Evolutionary conservation across 2,888 invertebrate genomes (phyloP), one percentile per base, ranked within the genome.

Genomic region (Leptinotarsa juncta): DNA sequence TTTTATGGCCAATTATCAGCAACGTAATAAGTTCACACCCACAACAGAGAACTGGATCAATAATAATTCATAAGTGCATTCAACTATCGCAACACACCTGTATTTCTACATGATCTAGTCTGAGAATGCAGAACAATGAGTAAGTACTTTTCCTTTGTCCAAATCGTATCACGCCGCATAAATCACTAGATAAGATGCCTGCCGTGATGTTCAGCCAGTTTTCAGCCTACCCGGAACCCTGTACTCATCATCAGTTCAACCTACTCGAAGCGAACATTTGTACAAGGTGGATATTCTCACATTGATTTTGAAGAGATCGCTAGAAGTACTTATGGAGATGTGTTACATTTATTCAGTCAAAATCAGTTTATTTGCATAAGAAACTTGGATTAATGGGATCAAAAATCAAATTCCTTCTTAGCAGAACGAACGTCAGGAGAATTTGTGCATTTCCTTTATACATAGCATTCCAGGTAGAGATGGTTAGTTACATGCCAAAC

Each of bases 11-110:
- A 7, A 62, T 32, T 62, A 62, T 32, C n/a, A n/a, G 42, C n/a
- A 42, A 57, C 57, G 20, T 15, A 20, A 20, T 14, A 14, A 23
- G 4, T 62, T 62, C 32, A 62, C 62, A 62, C 62, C 42, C 42
- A 62, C 62, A 62, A 32, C 62, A n/a, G n/a, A 62, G 62, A 62
- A 62, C 12, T 32, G 5, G 26, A 26, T 62, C 62, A 42, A n/a
- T 23, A 4, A 62, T 62, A 62, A 32, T 15, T 32, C 42, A 62
- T 62, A 42, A n/a, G 62, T 62, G 62, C 62, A 62, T 62, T 62
- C 62, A 62, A 62, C 62, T 62, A 62, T 62, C 20, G n/a, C 57
- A 57, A 69, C 69, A 69, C 69, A 69, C 69, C 69, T 69, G 69
- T 57, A 48, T 69, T 69, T 69, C 57, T 12, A 42, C 57, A 48